A percentile compares a stretch with the other conserved stretches of the same genome.
Conservation (phyloP, 2,113 vertebrate species). For the Pelobates fuscus region DNA sequence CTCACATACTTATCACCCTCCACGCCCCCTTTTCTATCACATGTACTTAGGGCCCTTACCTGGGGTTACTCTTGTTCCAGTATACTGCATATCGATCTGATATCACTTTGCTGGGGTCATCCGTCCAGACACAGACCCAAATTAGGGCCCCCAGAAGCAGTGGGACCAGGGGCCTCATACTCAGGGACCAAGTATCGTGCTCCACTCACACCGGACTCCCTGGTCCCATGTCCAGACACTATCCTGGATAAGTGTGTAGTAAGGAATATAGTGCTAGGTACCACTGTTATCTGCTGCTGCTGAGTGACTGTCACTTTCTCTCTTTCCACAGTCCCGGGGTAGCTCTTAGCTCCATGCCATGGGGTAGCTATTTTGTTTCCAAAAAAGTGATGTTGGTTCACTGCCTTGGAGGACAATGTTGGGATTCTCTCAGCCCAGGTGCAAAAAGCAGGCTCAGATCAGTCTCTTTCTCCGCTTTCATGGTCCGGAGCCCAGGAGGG, state of each 20-base stretch:
- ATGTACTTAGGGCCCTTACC: constrained; percentile 66
- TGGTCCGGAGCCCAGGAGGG: constrained; percentile 46
- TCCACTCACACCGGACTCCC: constrained; percentile 38
- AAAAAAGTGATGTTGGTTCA: constrained; percentile 20
- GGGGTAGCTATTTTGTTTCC: constrained; percentile 5
- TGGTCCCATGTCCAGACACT: constrained; percentile 37
- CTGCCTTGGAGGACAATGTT: constrained; percentile 19
- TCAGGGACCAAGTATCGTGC: constrained; percentile 32
- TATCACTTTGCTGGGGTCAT: constrained; percentile 77
- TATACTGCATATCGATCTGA: constrained; percentile 88
- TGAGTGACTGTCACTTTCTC: constrained; percentile 24
- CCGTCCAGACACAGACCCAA: constrained; percentile 76
- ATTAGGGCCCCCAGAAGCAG: constrained; percentile 74
- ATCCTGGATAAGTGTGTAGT: constrained; percentile 19
- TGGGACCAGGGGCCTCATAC: constrained; percentile 58
- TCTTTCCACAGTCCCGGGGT: constrained; percentile 4
- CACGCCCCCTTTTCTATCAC: not conserved
- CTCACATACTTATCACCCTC: not conserved
- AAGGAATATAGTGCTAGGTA: not conserved
- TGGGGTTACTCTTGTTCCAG: constrained; percentile 92
- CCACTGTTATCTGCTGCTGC: constrained; percentile 3
- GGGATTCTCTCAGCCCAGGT: constrained; percentile 20
- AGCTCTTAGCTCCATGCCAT: constrained; percentile 46
- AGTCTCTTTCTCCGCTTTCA: constrained; percentile 38
- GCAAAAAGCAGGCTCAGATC: constrained; percentile 35